Conservation (phyloP, 2,888 invertebrate genomes). For the Nomada goodeniana region DNA sequence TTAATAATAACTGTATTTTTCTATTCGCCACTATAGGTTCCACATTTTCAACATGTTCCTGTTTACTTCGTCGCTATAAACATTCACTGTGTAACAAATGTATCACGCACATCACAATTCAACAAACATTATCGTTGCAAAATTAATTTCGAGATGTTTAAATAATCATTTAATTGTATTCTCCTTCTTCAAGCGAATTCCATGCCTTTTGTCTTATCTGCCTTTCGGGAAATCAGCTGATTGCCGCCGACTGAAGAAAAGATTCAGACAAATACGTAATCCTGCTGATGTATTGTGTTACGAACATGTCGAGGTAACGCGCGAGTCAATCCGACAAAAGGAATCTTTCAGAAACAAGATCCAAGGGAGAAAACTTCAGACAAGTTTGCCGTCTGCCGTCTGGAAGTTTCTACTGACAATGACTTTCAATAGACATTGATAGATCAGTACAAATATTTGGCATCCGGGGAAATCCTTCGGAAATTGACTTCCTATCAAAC, state of each 20-base stretch:
- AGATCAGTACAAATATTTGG: constrained; percentile 9
- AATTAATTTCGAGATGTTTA: too few relatives aligned
- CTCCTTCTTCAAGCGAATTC: too few relatives aligned
- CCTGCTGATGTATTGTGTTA: constrained; percentile 5
- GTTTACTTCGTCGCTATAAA: too few relatives aligned
- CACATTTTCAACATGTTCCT: too few relatives aligned
- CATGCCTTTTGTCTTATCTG: too few relatives aligned
- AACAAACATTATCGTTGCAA: too few relatives aligned
- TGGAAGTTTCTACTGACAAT: background rate
- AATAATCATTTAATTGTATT: too few relatives aligned
- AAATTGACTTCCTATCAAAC: background rate
- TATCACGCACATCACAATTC: too few relatives aligned
- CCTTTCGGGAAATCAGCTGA: constrained; percentile 7
- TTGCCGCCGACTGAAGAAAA: constrained; percentile 8
- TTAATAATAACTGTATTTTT: too few relatives aligned
- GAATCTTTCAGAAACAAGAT: constrained; percentile 2
- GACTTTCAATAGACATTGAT: background rate
- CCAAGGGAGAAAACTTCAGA: background rate
- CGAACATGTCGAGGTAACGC: background rate
- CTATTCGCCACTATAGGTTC: too few relatives aligned
- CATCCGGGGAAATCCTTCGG: background rate
- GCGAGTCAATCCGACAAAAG: constrained; percentile 7
- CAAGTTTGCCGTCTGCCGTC: background rate
- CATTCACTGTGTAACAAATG: too few relatives aligned
- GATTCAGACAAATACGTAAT: constrained; percentile 24